Percentiles rank a stretch among this genome's conserved stretches.
Conservation (phyloP, 53 echinoderm and acorn worm species). For the Apostichopus leukothele region DNA sequence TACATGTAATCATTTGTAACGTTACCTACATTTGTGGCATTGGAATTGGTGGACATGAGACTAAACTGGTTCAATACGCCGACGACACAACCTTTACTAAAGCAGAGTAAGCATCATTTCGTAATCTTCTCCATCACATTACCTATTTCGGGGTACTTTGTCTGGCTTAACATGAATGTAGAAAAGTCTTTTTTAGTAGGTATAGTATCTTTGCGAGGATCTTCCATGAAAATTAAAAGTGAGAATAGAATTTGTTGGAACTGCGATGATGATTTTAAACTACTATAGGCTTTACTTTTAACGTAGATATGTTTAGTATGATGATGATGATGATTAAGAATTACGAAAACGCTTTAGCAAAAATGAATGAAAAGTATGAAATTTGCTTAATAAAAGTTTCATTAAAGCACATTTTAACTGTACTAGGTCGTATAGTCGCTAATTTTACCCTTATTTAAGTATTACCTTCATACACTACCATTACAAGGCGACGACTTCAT, state of each 20-base stretch:
- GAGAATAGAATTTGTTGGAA: background rate
- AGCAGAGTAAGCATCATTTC: background rate
- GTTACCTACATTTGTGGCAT: background rate
- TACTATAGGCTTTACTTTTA: constrained; percentile 3
- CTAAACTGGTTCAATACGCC: constrained; percentile 5
- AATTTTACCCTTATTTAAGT: no score
- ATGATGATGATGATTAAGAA: background rate
- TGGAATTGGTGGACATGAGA: background rate
- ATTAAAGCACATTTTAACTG: no score
- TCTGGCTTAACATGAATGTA: constrained; percentile 6
- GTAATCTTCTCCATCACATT: background rate
- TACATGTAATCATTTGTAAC: background rate
- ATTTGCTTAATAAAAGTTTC: no score
- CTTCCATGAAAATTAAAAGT: background rate
- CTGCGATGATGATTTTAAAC: background rate
- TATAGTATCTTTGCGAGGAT: background rate
- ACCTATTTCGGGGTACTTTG: background rate
- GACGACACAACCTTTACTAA: background rate
- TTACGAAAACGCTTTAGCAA: background rate
- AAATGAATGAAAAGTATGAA: no score
- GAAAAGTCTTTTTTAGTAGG: background rate
- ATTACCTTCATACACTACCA: no score
- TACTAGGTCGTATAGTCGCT: no score
- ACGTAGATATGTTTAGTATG: background rate
- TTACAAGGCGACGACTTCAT: no score